A percentile compares a stretch with the other conserved stretches of the same genome.
These are phyloP conservation scores for Sebastolobus altivelis DNA, from an alignment of 2,797 vertebrate species.

Conservation along the genomic window DNA sequence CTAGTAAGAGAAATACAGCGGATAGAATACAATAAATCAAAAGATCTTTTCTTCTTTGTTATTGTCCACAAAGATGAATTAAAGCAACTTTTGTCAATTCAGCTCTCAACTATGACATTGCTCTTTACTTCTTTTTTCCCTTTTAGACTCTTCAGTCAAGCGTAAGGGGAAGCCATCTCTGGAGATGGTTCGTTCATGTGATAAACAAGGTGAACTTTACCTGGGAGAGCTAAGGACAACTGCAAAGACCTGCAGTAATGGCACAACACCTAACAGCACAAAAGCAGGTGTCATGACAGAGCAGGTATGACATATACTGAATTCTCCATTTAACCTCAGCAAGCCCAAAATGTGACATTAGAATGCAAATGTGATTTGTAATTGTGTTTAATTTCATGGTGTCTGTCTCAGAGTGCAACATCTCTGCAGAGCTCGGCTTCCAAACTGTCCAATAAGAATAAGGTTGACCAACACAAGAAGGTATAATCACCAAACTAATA, in stretches of 20 bases:
- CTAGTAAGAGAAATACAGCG: neutral
- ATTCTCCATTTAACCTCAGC: neutral
- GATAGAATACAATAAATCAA: neutral
- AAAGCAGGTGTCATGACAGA: constrained; percentile 32
- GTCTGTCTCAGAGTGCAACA: constrained; percentile 19
- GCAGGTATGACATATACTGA: constrained; percentile 55
- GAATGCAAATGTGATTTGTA: neutral
- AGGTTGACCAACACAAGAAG: constrained; percentile 45
- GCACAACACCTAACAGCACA: constrained; percentile 20
- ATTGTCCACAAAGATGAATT: neutral
- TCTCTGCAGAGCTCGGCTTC: constrained; percentile 37
- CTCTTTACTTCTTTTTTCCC: constrained; percentile 2
- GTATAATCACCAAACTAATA: constrained; percentile 35
- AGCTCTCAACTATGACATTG: neutral
- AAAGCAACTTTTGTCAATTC: neutral
- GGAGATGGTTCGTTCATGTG: constrained; percentile 81
- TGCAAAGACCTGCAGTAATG: constrained; percentile 46
- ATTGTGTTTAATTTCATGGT: constrained; percentile 6
- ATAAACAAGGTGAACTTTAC: constrained; percentile 57
- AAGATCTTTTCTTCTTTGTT: neutral
- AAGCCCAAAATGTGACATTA: neutral
- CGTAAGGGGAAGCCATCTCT: constrained; percentile 84
- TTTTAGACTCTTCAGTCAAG: constrained; percentile 76
- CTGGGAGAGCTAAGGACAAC: constrained; percentile 48
- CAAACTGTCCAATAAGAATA: constrained; percentile 33